These are phyloP conservation scores for Diachasmimorpha longicaudata DNA, from an alignment of 1,140 invertebrate species.

Conservation along the genomic window DNA sequence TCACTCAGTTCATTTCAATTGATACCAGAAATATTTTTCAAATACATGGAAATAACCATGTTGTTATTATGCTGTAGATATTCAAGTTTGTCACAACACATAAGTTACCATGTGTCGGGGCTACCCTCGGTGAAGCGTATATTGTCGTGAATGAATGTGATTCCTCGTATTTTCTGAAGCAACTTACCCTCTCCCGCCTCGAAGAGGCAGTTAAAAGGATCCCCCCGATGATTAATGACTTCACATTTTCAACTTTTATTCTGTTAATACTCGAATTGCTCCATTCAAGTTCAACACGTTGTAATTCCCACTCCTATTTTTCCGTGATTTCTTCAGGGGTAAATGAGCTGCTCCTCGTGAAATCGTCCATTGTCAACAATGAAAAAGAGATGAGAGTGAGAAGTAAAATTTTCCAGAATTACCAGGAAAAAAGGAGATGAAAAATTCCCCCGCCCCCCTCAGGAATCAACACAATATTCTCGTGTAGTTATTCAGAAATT, in stretches of 20 bases:
- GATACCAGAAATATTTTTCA: background rate
- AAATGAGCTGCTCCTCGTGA: background rate
- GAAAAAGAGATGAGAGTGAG: background rate
- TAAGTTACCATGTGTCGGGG: background rate
- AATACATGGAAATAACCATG: slow-evolving; percentile 4
- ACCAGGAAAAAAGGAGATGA: background rate
- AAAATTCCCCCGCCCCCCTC: too few relatives aligned
- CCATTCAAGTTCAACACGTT: slow-evolving; percentile 4
- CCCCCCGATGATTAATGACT: background rate
- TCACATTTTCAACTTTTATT: background rate
- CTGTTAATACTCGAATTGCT: background rate
- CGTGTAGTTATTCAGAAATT: slow-evolving; percentile 32
- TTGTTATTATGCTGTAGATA: background rate
- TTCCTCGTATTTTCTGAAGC: background rate
- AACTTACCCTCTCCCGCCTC: slow-evolving; percentile 2
- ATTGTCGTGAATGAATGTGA: background rate
- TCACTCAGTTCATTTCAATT: slow-evolving; percentile 3
- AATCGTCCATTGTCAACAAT: background rate
- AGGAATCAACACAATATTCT: background rate
- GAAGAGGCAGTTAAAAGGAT: background rate
- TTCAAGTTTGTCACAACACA: slow-evolving; percentile 2
- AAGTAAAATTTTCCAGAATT: background rate
- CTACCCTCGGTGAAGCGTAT: background rate
- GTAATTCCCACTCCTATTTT: background rate
- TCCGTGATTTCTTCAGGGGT: background rate